Base-by-base conservation (phyloP, 2,113 vertebrate genomes). In the Caloenas nicobarica region DNA sequence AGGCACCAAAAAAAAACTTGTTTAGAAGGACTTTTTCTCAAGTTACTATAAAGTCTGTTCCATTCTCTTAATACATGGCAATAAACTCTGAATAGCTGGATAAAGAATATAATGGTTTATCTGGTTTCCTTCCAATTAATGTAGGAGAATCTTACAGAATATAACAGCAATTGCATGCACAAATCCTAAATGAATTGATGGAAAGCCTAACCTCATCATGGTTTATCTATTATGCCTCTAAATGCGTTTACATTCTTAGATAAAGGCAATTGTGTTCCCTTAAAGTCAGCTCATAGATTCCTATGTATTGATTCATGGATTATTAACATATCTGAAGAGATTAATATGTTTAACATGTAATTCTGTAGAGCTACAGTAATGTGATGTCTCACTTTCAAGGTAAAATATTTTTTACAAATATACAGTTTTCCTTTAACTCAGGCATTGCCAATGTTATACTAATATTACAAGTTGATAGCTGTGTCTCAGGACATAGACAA, bases 261-360 rank as follows among this genome's bases (percentile, higher is more conserved):
- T 87, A 95, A 84, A 93, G 60, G 42, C 51, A 92, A 89, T 23
- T 2, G 0, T 84, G 56, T 68, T 87, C 57, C 26, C 48, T 95
- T 74, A 92, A 92, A 93, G 81, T 92, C 69, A 92, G 71, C 48
- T 74, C 7, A 8, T 38, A 84, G 72, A 74, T 81, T 44, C 38
- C 76, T 57, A 64, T 12, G 6, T 84, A 87, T 95, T 92, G 80
- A 87, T 95, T 92, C 34, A 79, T 34, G 34, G 33, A 87, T 87
- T 97, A 92, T 92, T 93, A 93, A n/a, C 33, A 42, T 91, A 92
- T 92, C 91, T 95, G 53, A 85, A 92, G 57, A 79, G 48, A 74
- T 84, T 89, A 92, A 69, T 92, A 77, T 17, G 29, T 81, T 93
- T 84, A 74, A 94, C 36, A 23, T 54, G 26, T 38, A 89, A 50